Evolutionary conservation across 2,797 vertebrate genomes (phyloP).

Genomic region (Cynodonichthys magdalenae): DNA sequence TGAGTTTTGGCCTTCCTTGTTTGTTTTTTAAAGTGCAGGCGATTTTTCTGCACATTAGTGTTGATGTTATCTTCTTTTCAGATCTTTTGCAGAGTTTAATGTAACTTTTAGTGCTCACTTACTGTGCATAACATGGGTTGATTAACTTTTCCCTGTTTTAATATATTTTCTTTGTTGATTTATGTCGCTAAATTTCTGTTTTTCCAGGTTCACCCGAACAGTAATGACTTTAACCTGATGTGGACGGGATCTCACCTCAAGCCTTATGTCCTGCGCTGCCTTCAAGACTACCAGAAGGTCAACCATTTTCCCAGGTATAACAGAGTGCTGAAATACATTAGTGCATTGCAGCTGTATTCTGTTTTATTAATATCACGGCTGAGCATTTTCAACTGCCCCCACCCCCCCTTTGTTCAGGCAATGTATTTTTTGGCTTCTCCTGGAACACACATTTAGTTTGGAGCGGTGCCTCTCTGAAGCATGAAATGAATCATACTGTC

Average conservation of each 20-base stretch:
- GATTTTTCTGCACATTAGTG: constrained; percentile 41
- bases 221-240: constrained; percentile 95
- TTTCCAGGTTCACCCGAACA: constrained; percentile 89
- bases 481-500: constrained; percentile 69
- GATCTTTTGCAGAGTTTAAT: constrained; percentile 35
- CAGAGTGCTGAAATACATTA: constrained; percentile 4
- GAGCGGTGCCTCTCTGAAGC: constrained; percentile 57
- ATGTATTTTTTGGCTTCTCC: constrained; percentile 66
- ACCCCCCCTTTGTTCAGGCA: constrained; percentile 30
- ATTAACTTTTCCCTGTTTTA: not conserved
- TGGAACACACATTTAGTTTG: constrained; percentile 67
- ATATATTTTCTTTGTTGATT: not conserved
- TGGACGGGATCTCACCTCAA: constrained; percentile 97
- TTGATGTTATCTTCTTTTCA: constrained; percentile 25
- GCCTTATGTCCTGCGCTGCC: constrained; percentile 88
- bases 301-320: constrained; percentile 96
- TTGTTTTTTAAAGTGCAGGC: constrained; percentile 23
- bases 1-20: constrained; percentile 29
- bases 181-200: constrained; percentile 20
- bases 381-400: constrained; percentile 40
- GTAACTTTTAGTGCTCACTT: constrained; percentile 19
- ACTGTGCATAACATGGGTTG: constrained; percentile 1
- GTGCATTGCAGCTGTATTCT: constrained; percentile 35
- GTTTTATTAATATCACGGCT: constrained; percentile 53
- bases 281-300: constrained; percentile 95